Evolutionary conservation across 2,113 vertebrate species (phyloP).

Genomic region (Apteryx mantelli): DNA sequence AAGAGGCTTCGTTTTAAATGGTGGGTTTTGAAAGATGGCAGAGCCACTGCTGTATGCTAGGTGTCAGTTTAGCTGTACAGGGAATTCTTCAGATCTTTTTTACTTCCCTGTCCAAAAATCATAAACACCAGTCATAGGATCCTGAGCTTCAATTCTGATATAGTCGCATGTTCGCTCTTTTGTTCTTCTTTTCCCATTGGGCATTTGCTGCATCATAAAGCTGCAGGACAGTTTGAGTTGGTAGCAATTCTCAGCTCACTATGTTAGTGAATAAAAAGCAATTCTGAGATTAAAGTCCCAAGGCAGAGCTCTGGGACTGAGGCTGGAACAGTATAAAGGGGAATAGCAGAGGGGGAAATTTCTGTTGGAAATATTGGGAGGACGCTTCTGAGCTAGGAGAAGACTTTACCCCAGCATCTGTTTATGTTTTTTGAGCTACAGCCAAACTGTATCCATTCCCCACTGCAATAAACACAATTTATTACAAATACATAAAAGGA

Average conservation of each 20-base stretch:
- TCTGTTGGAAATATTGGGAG: neutral
- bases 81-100: neutral
- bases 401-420: neutral
- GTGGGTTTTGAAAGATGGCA: neutral
- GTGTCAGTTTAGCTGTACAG: neutral
- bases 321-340: neutral
- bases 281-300: neutral
- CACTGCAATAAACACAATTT: neutral
- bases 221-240: neutral
- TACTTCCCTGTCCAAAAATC: neutral
- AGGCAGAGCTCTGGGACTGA: neutral
- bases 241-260: neutral
- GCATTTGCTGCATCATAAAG: neutral
- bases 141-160: neutral
- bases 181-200: neutral
- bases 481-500: neutral
- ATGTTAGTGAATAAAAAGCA: neutral
- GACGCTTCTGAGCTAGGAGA: neutral
- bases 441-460: neutral
- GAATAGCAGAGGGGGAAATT: neutral
- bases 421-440: neutral
- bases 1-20: neutral
- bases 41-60: fast-evolving
- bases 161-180: neutral
- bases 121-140: neutral